These are phyloP conservation scores for Alentia gelatinosa DNA, from an alignment of 2,888 invertebrate species.

Conservation along the genomic window DNA sequence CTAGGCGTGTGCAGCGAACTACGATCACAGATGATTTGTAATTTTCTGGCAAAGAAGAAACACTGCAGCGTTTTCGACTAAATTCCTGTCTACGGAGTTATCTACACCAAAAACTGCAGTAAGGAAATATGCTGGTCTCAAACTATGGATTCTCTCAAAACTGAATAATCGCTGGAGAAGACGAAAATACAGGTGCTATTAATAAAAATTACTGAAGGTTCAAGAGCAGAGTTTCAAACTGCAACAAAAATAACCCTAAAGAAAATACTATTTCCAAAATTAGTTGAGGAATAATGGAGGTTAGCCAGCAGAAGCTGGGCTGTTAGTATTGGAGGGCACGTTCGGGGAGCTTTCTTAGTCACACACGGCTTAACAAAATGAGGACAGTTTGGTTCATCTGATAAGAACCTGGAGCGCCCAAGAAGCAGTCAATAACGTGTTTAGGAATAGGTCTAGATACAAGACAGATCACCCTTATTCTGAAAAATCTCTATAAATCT, in stretches of 20 bases:
- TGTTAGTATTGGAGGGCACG: neutral
- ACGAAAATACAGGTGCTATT: neutral
- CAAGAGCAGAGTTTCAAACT: slow-evolving; percentile 1
- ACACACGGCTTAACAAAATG: neutral
- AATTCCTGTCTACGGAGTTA: no score
- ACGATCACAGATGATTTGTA: no score
- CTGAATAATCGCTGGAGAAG: no score
- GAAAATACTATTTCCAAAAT: no score
- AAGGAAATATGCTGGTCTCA: no score
- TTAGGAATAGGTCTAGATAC: neutral
- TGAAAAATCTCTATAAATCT: no score
- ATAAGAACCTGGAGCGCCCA: neutral
- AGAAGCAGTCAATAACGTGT: neutral
- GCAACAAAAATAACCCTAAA: neutral
- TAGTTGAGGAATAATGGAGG: neutral
- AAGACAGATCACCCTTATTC: neutral
- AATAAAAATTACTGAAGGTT: neutral
- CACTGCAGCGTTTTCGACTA: no score
- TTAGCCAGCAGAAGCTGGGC: neutral
- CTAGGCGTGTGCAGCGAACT: no score
- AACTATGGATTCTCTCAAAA: no score
- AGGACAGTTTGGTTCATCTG: neutral
- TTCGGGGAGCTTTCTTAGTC: neutral
- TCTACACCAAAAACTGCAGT: no score
- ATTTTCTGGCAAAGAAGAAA: no score